These are phyloP conservation scores for Phenacoccus solenopsis DNA, from an alignment of 1,140 invertebrate species.

Conservation along the genomic window DNA sequence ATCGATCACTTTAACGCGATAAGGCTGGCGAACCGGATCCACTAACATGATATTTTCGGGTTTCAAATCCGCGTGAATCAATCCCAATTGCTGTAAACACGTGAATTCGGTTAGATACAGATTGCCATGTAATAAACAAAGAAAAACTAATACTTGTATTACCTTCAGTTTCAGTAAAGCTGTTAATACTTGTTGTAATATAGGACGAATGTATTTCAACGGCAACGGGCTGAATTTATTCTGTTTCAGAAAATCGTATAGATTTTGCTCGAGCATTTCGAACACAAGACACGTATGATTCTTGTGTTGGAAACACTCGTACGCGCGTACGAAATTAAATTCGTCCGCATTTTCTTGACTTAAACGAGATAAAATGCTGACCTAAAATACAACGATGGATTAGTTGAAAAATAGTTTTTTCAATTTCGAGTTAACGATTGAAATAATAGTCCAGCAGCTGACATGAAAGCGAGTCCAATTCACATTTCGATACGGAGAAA, in stretches of 20 bases:
- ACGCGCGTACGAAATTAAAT: constrained; percentile 98
- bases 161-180: constrained; percentile 95
- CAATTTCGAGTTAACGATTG: too few relatives aligned
- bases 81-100: constrained; percentile 72
- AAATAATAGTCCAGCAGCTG: too few relatives aligned
- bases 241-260: constrained; percentile 99
- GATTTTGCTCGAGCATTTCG: constrained; percentile 99
- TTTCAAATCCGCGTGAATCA: constrained; percentile 99
- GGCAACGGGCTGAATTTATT: constrained; percentile 98
- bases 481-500: too few relatives aligned
- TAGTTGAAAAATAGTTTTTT: too few relatives aligned
- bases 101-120: too few relatives aligned
- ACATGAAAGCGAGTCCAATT: too few relatives aligned
- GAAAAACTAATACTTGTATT: constrained; percentile 21
- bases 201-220: constrained; percentile 95
- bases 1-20: constrained; percentile 96
- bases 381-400: constrained; percentile 37
- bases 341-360: constrained; percentile 99
- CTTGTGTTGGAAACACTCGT: constrained; percentile 99
- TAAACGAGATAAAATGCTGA: constrained; percentile 89
- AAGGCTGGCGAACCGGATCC: constrained; percentile 92
- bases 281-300: constrained; percentile 99
- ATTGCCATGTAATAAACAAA: neutral
- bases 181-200: constrained; percentile 88
- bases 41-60: constrained; percentile 99